These are phyloP conservation scores for Malurus elegans DNA, from an alignment of 2,113 vertebrate genomes.

Conservation along the genomic window DNA sequence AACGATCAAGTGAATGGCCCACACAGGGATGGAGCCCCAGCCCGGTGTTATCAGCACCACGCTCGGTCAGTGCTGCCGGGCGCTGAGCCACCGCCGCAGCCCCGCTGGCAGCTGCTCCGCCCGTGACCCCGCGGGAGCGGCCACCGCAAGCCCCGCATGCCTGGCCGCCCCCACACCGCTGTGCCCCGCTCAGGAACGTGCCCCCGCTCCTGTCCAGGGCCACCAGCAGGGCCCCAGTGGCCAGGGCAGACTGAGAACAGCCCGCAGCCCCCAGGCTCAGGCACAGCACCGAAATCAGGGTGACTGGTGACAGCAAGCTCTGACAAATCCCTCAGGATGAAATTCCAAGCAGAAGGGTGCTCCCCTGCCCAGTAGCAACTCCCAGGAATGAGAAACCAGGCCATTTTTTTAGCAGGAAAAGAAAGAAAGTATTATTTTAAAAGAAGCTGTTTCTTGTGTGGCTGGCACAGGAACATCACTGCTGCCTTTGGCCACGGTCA, in stretches of 20 bases:
- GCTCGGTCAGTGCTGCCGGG: background rate
- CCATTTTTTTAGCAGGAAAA: background rate
- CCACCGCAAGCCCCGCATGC: background rate
- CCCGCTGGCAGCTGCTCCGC: background rate
- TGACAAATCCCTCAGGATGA: background rate
- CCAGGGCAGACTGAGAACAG: background rate
- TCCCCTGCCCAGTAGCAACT: background rate
- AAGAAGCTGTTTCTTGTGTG: background rate
- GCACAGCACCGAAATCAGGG: background rate
- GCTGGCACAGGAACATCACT: background rate
- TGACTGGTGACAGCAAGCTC: background rate
- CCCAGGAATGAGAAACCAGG: background rate
- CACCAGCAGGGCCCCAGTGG: background rate
- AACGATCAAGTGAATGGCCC: too few relatives aligned
- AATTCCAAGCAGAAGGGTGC: background rate
- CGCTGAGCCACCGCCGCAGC: accelerated
- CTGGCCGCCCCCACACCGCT: background rate
- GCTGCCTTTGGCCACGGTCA: background rate
- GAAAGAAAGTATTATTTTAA: background rate
- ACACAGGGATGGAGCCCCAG: accelerated
- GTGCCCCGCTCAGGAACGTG: background rate
- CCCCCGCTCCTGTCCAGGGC: background rate
- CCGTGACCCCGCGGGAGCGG: background rate
- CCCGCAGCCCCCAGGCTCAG: background rate
- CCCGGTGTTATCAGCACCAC: accelerated